Evolutionary conservation across 2,113 vertebrate genomes (phyloP), one percentile per base, ranked within the genome.

Genomic region (Zosterops borbonicus): DNA sequence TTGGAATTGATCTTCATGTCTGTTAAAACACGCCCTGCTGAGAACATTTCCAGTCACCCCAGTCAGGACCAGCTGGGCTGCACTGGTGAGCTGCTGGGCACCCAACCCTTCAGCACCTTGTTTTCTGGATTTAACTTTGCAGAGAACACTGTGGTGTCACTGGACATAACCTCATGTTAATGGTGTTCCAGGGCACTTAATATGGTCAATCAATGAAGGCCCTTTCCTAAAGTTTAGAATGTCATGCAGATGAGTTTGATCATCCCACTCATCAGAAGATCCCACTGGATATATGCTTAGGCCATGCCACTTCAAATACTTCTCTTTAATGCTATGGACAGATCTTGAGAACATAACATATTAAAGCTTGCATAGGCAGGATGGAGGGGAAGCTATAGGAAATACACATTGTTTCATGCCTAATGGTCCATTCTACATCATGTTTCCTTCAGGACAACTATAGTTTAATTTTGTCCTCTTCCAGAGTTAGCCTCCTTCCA

Each of bases 401-500:
- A 95, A 93, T 44, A 78, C 52, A 78, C 89, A 90, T 95, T 97
- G 92, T 94, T 96, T 71, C 31, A 18, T 50, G 55, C 42, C 60
- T 62, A 55, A 28, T 35, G 31, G 44, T 47, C 47, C 56, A 52
- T 81, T 92, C 89, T 94, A 23, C n/a, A 31, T 39, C 52, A 4
- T 13, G 27, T 83, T 97, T 94, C 95, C 95, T 93, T 47, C 59
- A 67, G 55, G 21, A 92, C 46, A 90, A 63, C 25, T 49, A 39
- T 22, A 68, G 86, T 60, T 95, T 89, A 92, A 86, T 92, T 96
- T 90, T 90, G 52, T 81, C 56, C 76, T 83, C 31, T 90, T 75
- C 35, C 79, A 56, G 41, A 92, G 71, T 92, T n/a, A 88, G 60
- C 31, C 90, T 96, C 42, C 92, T 97, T 91, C 93, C 95, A 86